Evolutionary conservation across 2,797 vertebrate species (phyloP).

Genomic region (Artibeus lituratus): DNA sequence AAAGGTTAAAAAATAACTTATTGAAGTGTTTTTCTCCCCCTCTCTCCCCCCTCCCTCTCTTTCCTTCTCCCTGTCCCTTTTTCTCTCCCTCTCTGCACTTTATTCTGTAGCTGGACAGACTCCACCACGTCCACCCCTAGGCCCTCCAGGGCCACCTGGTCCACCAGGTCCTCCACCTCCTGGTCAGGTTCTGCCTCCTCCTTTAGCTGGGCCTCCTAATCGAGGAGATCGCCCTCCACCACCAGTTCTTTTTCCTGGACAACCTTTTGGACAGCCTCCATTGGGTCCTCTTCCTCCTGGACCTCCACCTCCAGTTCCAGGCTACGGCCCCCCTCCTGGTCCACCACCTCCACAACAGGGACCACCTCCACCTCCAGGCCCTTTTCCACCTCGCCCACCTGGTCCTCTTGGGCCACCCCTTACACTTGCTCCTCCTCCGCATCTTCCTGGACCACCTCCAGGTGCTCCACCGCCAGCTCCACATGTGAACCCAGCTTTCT

Average conservation of each 20-base stretch:
- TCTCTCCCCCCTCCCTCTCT: neutral
- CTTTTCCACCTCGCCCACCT: slow-evolving; percentile 95
- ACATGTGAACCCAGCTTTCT: slow-evolving; percentile 99
- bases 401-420: slow-evolving; percentile 96
- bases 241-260: slow-evolving; percentile 97
- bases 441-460: slow-evolving; percentile 96
- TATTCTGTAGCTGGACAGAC: slow-evolving; percentile 84
- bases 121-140: slow-evolving; percentile 95
- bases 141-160: slow-evolving; percentile 94
- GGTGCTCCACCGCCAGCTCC: slow-evolving; percentile 97
- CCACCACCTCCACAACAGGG: slow-evolving; percentile 88
- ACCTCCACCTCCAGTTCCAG: slow-evolving; percentile 96
- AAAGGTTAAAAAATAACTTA: slow-evolving; percentile 51
- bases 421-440: slow-evolving; percentile 95
- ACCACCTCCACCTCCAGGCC: slow-evolving; percentile 93
- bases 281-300: slow-evolving; percentile 90
- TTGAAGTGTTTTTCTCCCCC: slow-evolving; percentile 41
- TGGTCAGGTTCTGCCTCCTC: slow-evolving; percentile 95
- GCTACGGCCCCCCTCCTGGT: slow-evolving; percentile 90
- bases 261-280: slow-evolving; percentile 96
- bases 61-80: too few relatives aligned
- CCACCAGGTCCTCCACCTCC: slow-evolving; percentile 93
- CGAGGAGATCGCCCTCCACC: slow-evolving; percentile 96
- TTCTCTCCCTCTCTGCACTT: slow-evolving; percentile 22
- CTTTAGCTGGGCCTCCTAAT: slow-evolving; percentile 94